phyloP scores from a whole-genome alignment of 2,888 invertebrate species.

The Ormia ochracea region DNA sequence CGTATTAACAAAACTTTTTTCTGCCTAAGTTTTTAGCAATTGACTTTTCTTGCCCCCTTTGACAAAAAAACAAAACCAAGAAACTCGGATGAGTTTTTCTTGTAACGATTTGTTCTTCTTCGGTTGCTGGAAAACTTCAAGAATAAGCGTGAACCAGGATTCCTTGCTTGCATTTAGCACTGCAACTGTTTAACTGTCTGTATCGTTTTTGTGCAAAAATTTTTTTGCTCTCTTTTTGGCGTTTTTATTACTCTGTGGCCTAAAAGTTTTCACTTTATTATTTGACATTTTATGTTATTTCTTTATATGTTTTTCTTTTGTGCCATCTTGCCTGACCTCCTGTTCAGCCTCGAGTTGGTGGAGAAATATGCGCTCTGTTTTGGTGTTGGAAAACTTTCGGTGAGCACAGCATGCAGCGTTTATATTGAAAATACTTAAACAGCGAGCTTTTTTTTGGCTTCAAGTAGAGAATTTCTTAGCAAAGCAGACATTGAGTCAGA shows the following conservation, averaged over 20 bases:
- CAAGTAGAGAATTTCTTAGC: not conserved
- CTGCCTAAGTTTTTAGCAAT: too few species aligned
- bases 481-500: slow-evolving; percentile 59
- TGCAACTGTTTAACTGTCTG: slow-evolving; percentile 1
- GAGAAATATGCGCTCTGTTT: not conserved
- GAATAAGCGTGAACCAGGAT: not conserved
- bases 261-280: slow-evolving; percentile 45
- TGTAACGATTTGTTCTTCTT: not conserved
- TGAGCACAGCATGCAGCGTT: slow-evolving; percentile 9
- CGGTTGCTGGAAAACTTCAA: not conserved
- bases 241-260: slow-evolving; percentile 39
- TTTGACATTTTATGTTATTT: slow-evolving; percentile 56
- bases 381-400: not conserved
- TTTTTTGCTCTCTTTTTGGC: not conserved
- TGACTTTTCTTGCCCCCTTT: not conserved
- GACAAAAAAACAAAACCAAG: too few species aligned
- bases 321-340: slow-evolving; percentile 42
- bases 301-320: not conserved
- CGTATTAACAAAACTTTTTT: too few species aligned
- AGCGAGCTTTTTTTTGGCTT: not conserved
- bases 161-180: not conserved
- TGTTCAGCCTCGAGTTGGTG: not conserved
- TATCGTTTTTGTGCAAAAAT: not conserved
- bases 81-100: not conserved
- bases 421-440: not conserved